These are phyloP conservation scores for Palaemon carinicauda DNA, from an alignment of 1,140 invertebrate species.

Conservation along the genomic window DNA sequence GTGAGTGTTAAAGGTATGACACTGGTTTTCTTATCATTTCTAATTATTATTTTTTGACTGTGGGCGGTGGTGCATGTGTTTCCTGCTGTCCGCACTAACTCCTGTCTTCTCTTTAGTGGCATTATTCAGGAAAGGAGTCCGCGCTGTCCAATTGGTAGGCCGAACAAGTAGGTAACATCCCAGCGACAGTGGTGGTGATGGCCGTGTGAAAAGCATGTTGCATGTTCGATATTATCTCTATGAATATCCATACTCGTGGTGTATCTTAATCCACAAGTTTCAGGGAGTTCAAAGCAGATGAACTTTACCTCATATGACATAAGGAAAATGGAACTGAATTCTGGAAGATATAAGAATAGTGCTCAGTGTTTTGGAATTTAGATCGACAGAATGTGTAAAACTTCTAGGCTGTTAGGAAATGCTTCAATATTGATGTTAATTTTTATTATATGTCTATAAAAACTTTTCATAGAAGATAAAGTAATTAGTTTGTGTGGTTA, in stretches of 20 bases:
- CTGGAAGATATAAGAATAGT: neutral
- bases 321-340: neutral
- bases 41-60: conserved; percentile 31
- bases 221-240: conserved; percentile 31
- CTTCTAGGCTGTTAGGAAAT: neutral
- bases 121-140: conserved; percentile 99
- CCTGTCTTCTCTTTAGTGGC: conserved; percentile 78
- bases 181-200: conserved; percentile 49
- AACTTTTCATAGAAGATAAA: too few species aligned
- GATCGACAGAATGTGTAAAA: too few species aligned
- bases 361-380: too few species aligned
- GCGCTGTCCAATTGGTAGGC: conserved; percentile 96
- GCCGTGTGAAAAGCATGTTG: conserved; percentile 55
- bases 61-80: conserved; percentile 55
- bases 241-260: conserved; percentile 42
- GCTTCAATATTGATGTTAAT: neutral
- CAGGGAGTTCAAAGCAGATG: conserved; percentile 32
- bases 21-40: conserved; percentile 21
- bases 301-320: neutral
- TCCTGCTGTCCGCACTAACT: conserved; percentile 59
- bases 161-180: conserved; percentile 87
- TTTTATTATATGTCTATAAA: too few species aligned
- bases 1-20: conserved; percentile 37
- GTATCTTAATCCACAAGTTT: conserved; percentile 37
- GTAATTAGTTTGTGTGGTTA: too few species aligned